Conservation (phyloP, 1,140 invertebrate genomes). For the Sminthurides bifidus region DNA sequence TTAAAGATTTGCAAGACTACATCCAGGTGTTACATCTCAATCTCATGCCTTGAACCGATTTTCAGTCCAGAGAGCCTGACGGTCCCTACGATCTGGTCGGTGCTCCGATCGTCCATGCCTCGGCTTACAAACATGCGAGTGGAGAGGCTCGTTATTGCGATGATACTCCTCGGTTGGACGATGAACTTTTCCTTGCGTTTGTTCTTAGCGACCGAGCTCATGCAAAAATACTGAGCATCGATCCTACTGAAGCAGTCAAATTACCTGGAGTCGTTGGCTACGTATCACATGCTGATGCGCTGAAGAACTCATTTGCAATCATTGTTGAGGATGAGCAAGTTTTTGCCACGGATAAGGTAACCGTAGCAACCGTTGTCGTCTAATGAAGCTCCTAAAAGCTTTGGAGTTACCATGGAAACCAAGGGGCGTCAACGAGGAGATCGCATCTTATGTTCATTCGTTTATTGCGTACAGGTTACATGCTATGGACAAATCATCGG, state of each 20-base stretch:
- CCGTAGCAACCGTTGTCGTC: too few species aligned
- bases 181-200: constrained; percentile 37
- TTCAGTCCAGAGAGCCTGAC: background rate
- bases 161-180: constrained; percentile 39
- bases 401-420: too few species aligned
- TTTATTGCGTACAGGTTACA: constrained; percentile 16
- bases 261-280: constrained; percentile 36
- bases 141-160: constrained; percentile 45
- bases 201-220: constrained; percentile 40
- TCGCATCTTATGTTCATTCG: too few species aligned
- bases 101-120: constrained; percentile 41
- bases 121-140: constrained; percentile 43
- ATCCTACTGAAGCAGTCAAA: constrained; percentile 36
- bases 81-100: constrained; percentile 40
- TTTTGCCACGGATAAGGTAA: constrained; percentile 33
- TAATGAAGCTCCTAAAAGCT: too few species aligned
- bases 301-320: constrained; percentile 32
- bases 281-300: constrained; percentile 33
- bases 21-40: background rate
- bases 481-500: constrained; percentile 38
- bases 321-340: constrained; percentile 33
- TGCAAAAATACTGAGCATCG: constrained; percentile 39
- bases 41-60: background rate
- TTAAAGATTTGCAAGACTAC: background rate
- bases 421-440: too few species aligned